Base-by-base conservation (phyloP, 2,113 vertebrate genomes). In the Dascyllus trimaculatus region DNA sequence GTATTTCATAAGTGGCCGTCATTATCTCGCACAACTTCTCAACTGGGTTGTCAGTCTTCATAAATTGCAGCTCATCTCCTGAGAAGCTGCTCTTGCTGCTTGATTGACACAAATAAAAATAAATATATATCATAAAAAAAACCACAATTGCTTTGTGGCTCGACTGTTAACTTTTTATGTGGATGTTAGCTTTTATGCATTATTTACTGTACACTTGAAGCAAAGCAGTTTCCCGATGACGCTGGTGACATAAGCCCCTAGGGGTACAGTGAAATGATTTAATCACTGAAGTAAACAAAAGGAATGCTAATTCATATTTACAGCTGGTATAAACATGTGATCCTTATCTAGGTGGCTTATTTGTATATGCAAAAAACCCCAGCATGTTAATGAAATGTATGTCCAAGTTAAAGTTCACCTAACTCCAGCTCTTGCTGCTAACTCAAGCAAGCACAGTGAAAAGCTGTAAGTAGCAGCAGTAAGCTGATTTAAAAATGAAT, bases 81-180 rank as follows among this genome's bases (percentile, higher is more conserved):
- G 51, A 85, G 80, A 65, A 74, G 46, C 60, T 63, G 66, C 57
- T 75, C 51, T 48, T 32, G 60, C 75, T 67, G 67, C 25, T 71
- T 87, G 88, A 89, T 66, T 88, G 89, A 86, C 85, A 86, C 53
- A 21, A 26, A 62, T n/a, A 82, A 76, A 74, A 62, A 32, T 60
- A 40, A 2, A 40, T 13, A 40, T 3, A 40, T 0, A 43, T 3
- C 13, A 2, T 6, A 1, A 49, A 60, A 80, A 80, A 43, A 81
- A 51, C 15, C 11, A 46, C 46, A 24, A 78, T 69, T 40, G 71
- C 85, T 84, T 59, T 72, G 70, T 58, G 43, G 60, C 65, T 71
- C 58, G 61, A 64, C 65, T 62, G 72, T 74, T 64, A 81, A 38
- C 68, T 54, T 56, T n/a, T 79, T 61, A 64, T 86, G 75, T 64